Conservation (phyloP, 2,113 vertebrate species). For the Rynchops niger region DNA sequence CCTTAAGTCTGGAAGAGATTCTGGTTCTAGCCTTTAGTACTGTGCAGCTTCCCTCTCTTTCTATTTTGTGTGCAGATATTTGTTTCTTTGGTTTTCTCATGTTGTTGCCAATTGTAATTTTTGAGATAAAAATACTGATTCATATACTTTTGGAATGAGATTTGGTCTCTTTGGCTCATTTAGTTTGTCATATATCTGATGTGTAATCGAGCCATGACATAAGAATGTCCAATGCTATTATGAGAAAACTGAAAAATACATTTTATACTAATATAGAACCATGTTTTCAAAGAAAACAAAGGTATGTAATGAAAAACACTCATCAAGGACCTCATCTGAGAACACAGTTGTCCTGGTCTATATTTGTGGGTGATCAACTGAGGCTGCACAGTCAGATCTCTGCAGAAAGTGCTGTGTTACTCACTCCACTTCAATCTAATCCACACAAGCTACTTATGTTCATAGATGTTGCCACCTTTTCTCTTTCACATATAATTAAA, state of each 20-base stretch:
- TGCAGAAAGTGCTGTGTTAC: neutral
- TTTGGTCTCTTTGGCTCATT: neutral
- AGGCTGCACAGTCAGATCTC: neutral
- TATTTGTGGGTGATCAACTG: neutral
- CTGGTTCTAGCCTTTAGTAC: neutral
- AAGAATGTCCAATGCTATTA: neutral
- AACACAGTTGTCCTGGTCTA: neutral
- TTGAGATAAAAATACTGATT: neutral
- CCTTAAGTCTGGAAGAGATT: neutral
- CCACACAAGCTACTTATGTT: neutral
- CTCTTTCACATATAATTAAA: neutral
- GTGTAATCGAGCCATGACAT: neutral
- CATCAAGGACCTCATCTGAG: neutral
- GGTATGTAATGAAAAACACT: rapidly evolving
- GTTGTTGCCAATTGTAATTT: rapidly evolving
- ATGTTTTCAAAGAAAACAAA: neutral
- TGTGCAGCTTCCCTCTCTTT: neutral
- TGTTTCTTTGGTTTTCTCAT: neutral
- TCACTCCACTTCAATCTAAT: neutral
- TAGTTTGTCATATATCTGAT: neutral
- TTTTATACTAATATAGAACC: neutral
- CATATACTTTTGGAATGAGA: neutral
- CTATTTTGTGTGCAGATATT: neutral
- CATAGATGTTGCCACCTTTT: neutral
- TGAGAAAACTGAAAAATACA: neutral